phyloP scores from a whole-genome alignment of 1,140 invertebrate genomes.

The Ditylenchus dipsaci region DNA sequence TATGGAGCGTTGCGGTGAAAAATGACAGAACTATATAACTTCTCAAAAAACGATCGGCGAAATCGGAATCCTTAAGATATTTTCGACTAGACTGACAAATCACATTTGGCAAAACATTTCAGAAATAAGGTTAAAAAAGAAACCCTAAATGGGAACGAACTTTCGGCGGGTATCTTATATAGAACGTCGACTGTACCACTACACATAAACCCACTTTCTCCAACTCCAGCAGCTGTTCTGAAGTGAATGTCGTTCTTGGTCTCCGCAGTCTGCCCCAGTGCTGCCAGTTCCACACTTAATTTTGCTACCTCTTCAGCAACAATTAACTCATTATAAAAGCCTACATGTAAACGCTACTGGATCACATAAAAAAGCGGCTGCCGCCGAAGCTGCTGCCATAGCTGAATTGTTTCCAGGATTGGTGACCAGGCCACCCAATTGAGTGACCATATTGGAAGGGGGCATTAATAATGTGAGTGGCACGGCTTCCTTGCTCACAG shows the following conservation, averaged over 20 bases:
- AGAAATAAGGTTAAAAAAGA: too few species aligned
- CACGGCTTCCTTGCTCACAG: not conserved
- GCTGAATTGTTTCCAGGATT: not conserved
- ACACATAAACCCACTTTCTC: slow-evolving; percentile 75
- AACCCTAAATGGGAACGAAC: too few species aligned
- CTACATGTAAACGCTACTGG: not conserved
- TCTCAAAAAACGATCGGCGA: too few species aligned
- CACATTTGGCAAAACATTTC: too few species aligned
- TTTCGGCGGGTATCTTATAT: too few species aligned
- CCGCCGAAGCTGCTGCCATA: not conserved
- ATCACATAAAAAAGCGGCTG: slow-evolving; percentile 1
- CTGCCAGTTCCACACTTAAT: slow-evolving; percentile 55
- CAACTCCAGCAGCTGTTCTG: slow-evolving; percentile 90
- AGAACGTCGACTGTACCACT: too few species aligned
- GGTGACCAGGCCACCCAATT: not conserved
- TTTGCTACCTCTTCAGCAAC: not conserved
- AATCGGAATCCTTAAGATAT: too few species aligned
- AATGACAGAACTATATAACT: too few species aligned
- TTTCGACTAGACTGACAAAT: too few species aligned
- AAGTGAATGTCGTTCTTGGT: slow-evolving; percentile 93
- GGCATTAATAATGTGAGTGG: not conserved
- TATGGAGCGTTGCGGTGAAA: too few species aligned
- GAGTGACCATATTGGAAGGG: not conserved
- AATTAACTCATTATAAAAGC: not conserved
- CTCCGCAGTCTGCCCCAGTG: slow-evolving; percentile 79